These are phyloP conservation scores for Deilephila elpenor DNA, from an alignment of 2,888 invertebrate genomes.

Conservation along the genomic window DNA sequence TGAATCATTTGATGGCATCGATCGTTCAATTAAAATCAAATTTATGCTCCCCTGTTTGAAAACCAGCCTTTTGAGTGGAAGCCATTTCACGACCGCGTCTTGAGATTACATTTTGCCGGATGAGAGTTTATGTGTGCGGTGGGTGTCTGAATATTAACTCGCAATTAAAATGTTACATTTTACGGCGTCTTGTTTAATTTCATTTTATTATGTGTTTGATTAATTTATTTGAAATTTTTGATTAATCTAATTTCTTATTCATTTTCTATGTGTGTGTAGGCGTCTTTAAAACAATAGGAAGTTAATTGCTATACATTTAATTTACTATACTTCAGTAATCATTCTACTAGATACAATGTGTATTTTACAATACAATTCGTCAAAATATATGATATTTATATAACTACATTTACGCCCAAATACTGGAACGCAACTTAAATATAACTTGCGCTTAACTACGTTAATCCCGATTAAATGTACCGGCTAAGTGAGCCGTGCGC, in stretches of 20 bases:
- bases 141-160: conserved; percentile 9
- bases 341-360: too few species aligned
- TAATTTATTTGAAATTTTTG: not conserved
- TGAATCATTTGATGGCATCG: conserved; percentile 65
- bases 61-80: conserved; percentile 52
- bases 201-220: not conserved
- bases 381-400: not conserved
- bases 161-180: conserved; percentile 14
- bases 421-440: too few species aligned
- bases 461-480: too few species aligned
- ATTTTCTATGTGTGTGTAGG: not conserved
- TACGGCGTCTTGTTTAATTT: not conserved
- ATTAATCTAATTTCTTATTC: not conserved
- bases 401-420: too few species aligned
- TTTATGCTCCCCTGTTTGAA: conserved; percentile 63
- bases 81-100: conserved; percentile 34
- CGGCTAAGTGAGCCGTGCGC: too few species aligned
- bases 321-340: too few species aligned
- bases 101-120: conserved; percentile 30
- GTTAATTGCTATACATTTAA: too few species aligned
- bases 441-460: too few species aligned
- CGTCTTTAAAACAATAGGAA: too few species aligned
- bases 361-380: too few species aligned
- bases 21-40: conserved; percentile 76
- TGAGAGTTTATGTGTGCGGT: conserved; percentile 26